These are phyloP conservation scores for Agriopis aurantiaria DNA, from an alignment of 2,888 invertebrate genomes.

Conservation along the genomic window DNA sequence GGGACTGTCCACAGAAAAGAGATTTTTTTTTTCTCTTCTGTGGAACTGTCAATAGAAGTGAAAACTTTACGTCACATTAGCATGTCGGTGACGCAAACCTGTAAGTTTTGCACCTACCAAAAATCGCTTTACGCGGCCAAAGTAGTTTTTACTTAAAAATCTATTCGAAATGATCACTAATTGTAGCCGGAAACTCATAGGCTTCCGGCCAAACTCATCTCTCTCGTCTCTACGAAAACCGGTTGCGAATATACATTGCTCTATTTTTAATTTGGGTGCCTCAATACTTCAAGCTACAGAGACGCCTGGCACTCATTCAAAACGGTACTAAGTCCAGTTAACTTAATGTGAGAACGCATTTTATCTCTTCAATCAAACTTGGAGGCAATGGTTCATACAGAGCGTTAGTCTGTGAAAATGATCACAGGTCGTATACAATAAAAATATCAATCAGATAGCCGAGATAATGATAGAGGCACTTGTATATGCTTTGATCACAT, in stretches of 20 bases:
- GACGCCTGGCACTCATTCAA: slow-evolving; percentile 14
- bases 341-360: slow-evolving; percentile 35
- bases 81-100: too few relatives aligned
- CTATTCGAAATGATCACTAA: background rate
- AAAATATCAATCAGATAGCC: slow-evolving; percentile 17
- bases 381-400: slow-evolving; percentile 20
- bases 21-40: too few relatives aligned
- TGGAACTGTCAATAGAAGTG: too few relatives aligned
- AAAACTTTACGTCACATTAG: too few relatives aligned
- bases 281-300: slow-evolving; percentile 23
- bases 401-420: slow-evolving; percentile 16
- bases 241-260: slow-evolving; percentile 28
- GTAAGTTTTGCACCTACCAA: background rate
- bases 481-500: too few relatives aligned
- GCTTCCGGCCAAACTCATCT: slow-evolving; percentile 3
- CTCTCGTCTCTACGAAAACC: slow-evolving; percentile 13
- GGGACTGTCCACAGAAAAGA: too few relatives aligned
- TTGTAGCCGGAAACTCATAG: background rate
- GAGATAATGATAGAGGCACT: background rate
- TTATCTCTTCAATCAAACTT: slow-evolving; percentile 31
- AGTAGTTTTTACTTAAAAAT: background rate
- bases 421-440: slow-evolving; percentile 41
- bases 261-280: slow-evolving; percentile 35
- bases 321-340: slow-evolving; percentile 37
- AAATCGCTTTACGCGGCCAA: too few relatives aligned